Evolutionary conservation across 2,888 invertebrate species (phyloP).

Genomic region (Fabriciana adippe): DNA sequence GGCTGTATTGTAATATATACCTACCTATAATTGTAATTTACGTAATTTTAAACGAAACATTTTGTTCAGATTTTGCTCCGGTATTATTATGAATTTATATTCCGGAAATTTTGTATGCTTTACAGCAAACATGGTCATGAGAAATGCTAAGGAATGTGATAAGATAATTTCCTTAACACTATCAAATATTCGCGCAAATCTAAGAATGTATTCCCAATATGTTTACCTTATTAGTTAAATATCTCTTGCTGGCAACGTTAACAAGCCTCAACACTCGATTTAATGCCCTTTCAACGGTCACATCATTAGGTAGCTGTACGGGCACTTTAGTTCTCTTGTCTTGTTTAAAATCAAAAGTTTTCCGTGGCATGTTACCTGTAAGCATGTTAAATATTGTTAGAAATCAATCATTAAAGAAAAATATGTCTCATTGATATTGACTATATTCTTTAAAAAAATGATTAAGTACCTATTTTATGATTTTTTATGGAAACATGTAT

Average conservation of each 20-base stretch:
- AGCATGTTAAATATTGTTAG: slow-evolving; percentile 14
- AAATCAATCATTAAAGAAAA: not conserved
- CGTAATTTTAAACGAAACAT: too few relatives aligned
- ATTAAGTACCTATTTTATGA: too few relatives aligned
- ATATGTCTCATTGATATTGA: too few relatives aligned
- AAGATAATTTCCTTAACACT: too few relatives aligned
- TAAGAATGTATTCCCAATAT: not conserved
- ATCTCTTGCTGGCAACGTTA: slow-evolving; percentile 96
- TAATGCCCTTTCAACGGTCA: slow-evolving; percentile 86
- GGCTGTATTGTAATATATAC: too few relatives aligned
- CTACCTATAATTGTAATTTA: too few relatives aligned
- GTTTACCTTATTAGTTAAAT: slow-evolving; percentile 93
- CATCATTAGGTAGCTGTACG: slow-evolving; percentile 77
- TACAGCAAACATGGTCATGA: not conserved
- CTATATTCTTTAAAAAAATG: too few relatives aligned
- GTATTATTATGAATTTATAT: too few relatives aligned
- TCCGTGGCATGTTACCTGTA: slow-evolving; percentile 77
- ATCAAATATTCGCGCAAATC: too few relatives aligned
- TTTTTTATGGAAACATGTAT: too few relatives aligned
- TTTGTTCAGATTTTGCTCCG: too few relatives aligned
- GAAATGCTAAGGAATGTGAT: not conserved
- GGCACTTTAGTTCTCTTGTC: slow-evolving; percentile 72
- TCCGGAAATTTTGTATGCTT: not conserved
- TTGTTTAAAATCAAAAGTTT: slow-evolving; percentile 84
- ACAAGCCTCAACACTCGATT: slow-evolving; percentile 92